Evolutionary conservation across 2,113 vertebrate species (phyloP).

Genomic region (Petrocephalus zakoni): DNA sequence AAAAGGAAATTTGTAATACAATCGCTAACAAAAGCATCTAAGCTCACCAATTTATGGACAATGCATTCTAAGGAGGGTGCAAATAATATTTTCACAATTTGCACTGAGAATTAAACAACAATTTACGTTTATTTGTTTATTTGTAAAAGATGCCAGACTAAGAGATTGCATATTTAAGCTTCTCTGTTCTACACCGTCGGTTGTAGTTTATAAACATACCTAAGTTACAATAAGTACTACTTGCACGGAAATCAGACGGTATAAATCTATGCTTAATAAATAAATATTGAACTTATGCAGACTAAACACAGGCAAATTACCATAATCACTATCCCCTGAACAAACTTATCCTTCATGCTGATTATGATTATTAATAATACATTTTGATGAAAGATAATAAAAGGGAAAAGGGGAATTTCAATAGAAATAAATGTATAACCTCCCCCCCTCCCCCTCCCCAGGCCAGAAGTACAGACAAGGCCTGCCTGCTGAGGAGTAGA

Average conservation of each 20-base stretch:
- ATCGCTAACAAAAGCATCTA: background rate
- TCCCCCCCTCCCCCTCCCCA: no score
- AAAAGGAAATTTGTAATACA: background rate
- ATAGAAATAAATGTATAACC: background rate
- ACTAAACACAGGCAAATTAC: background rate
- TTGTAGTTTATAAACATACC: background rate
- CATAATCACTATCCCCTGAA: background rate
- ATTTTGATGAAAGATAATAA: background rate
- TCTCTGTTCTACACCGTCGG: background rate
- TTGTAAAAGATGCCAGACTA: background rate
- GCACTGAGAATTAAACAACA: background rate
- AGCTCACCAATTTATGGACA: background rate
- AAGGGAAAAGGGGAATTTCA: background rate
- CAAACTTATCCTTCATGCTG: background rate
- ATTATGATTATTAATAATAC: background rate
- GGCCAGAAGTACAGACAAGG: background rate
- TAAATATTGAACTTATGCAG: background rate
- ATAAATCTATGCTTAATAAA: conserved; percentile 1
- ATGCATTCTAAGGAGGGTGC: background rate
- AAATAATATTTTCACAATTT: background rate
- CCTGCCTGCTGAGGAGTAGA: background rate
- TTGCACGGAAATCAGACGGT: background rate
- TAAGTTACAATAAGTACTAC: background rate
- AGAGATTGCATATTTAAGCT: background rate
- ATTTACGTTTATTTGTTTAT: background rate